Evolutionary conservation across 2,797 vertebrate species (phyloP).

Genomic region (Morelia viridis): DNA sequence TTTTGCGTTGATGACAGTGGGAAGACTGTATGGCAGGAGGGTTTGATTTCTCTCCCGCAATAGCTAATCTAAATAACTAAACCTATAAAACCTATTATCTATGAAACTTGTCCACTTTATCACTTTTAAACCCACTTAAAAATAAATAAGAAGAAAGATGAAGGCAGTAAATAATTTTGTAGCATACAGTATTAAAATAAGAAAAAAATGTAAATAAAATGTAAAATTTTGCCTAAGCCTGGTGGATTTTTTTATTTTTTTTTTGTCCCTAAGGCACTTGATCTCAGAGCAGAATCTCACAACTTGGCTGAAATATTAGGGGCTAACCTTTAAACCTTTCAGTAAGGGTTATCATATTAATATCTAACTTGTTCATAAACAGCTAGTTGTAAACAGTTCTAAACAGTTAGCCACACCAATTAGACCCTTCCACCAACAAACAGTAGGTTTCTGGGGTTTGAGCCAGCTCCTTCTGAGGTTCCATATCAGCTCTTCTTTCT

Average conservation of each 20-base stretch:
- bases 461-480: not conserved
- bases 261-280: not conserved
- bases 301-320: not conserved
- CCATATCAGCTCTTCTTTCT: not conserved
- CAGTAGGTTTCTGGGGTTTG: not conserved
- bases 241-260: not conserved
- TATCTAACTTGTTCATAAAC: not conserved
- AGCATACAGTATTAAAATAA: not conserved
- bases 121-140: not conserved
- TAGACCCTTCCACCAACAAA: not conserved
- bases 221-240: not conserved
- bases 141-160: not conserved
- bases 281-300: not conserved
- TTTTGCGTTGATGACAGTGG: too few relatives aligned
- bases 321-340: not conserved
- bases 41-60: too few relatives aligned
- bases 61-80: not conserved
- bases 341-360: not conserved
- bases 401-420: not conserved
- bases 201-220: not conserved
- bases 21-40: too few relatives aligned
- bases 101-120: not conserved
- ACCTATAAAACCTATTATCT: not conserved
- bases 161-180: not conserved
- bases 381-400: not conserved